Base-by-base conservation (phyloP, 1,140 invertebrate genomes). In the Drosophila dunni region DNA sequence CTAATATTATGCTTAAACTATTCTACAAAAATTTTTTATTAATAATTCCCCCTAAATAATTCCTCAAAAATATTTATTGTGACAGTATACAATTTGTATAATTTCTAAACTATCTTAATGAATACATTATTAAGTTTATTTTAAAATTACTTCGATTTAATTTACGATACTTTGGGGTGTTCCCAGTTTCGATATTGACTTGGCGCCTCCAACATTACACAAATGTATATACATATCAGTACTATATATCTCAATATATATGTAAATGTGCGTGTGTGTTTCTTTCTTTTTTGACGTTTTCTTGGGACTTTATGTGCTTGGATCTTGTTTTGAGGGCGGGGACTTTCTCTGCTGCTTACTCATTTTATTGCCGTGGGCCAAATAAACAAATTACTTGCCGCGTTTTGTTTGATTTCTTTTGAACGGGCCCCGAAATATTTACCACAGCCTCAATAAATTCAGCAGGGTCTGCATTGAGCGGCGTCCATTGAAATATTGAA, bases 401-500 rank as follows among this genome's bases (percentile, higher is more conserved):
- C 56, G 61, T 76, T 62, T 42, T 88, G 84, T 88, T 88, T 88
- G 79, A 89, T 88, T 88, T 88, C 84, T 89, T 88, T 88, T 89
- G 84, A 89, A 84, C 79, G 84, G 79, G 84, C 69, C 79, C 84
- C 84, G 84, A 88, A 29, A 89, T 88, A 88, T 88, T 89, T 89
- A 89, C 84, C 84, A 57, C 84, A 88, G 84, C 84, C 79, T 88
- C 84, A 88, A 88, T 88, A 89, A 88, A 88, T 88, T 88, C 77
- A 83, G 84, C 83, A 88, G 84, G 76, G 79, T 62, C 73, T 65
- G 44, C 36, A 57, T 40, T 7, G 33, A 9, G 53, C 74, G 74
- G 84, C 81, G 67, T 89, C 74, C 82, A 88, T 88, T 89, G 84
- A 88, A 86, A 79, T 29, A 29, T 29, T 29, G 24, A 29, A 29